Conservation (phyloP, 2,888 invertebrate genomes). For the Philopedon plagiatum region DNA sequence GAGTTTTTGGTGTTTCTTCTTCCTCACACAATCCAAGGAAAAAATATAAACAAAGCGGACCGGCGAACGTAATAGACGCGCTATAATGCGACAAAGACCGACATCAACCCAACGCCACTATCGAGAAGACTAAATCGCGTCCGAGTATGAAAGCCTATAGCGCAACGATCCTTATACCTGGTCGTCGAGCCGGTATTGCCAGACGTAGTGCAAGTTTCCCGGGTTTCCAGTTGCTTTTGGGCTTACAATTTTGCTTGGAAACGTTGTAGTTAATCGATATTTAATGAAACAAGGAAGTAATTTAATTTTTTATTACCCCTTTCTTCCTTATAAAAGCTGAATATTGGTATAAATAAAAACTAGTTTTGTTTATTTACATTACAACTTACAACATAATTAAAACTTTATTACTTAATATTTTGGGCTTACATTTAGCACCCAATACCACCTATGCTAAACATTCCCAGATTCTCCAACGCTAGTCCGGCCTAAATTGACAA, state of each 20-base stretch:
- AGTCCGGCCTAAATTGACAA: too few species aligned
- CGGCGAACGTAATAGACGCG: conserved; percentile 4
- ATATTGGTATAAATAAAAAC: background rate
- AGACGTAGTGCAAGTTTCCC: conserved; percentile 29
- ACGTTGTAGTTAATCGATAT: conserved; percentile 42
- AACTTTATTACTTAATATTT: too few species aligned
- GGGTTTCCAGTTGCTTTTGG: conserved; percentile 27
- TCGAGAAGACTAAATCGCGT: conserved; percentile 28
- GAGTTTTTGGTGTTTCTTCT: background rate
- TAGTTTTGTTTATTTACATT: background rate
- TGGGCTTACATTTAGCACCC: too few species aligned
- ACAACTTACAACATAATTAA: background rate
- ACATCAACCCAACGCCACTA: conserved; percentile 14
- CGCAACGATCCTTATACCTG: conserved; percentile 40
- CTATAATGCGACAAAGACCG: background rate
- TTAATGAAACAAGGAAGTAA: conserved; percentile 20
- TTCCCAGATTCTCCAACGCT: too few species aligned
- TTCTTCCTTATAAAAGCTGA: background rate
- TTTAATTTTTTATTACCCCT: conserved; percentile 3
- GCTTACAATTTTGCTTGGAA: conserved; percentile 40
- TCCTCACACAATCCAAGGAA: background rate
- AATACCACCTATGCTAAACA: too few species aligned
- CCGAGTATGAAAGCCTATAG: conserved; percentile 41
- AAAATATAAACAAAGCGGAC: conserved; percentile 13
- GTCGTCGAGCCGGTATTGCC: conserved; percentile 28